Evolutionary conservation across 2,797 vertebrate genomes (phyloP).

Genomic region (Coregonus ussuriensis): DNA sequence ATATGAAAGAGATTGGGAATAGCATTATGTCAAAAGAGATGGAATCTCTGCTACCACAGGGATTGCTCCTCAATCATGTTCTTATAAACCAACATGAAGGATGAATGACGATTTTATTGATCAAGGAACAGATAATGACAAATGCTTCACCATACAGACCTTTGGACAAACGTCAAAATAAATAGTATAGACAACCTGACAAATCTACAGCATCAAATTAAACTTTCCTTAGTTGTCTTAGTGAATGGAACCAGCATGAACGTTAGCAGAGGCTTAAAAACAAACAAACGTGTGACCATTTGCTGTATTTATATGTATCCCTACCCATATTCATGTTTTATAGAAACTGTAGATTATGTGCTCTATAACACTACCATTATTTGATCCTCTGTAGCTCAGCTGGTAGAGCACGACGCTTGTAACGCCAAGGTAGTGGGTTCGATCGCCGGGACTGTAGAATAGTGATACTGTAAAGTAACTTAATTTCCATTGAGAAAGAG

Average conservation of each 20-base stretch:
- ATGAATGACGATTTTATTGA: slow-evolving; percentile 76
- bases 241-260: slow-evolving; percentile 15
- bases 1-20: too few relatives aligned
- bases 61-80: background rate
- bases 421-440: too few relatives aligned
- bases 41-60: background rate
- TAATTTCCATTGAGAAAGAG: background rate
- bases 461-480: slow-evolving; percentile 32
- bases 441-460: background rate
- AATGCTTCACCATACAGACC: slow-evolving; percentile 64
- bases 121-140: slow-evolving; percentile 72
- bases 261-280: too few relatives aligned
- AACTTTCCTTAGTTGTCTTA: slow-evolving; percentile 28
- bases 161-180: slow-evolving; percentile 58
- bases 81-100: slow-evolving; percentile 18
- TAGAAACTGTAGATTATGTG: slow-evolving; percentile 58
- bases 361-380: slow-evolving; percentile 37
- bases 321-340: slow-evolving; percentile 27
- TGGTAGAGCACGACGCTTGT: too few relatives aligned
- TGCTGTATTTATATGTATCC: background rate
- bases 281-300: too few relatives aligned
- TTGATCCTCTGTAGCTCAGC: too few relatives aligned
- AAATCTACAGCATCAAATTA: slow-evolving; percentile 57
- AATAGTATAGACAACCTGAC: slow-evolving; percentile 61
- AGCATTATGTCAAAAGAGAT: background rate